A percentile compares a stretch with the other conserved stretches of the same genome.
These are phyloP conservation scores for Cisticola juncidis DNA, from an alignment of 2,113 vertebrate species.

Conservation along the genomic window DNA sequence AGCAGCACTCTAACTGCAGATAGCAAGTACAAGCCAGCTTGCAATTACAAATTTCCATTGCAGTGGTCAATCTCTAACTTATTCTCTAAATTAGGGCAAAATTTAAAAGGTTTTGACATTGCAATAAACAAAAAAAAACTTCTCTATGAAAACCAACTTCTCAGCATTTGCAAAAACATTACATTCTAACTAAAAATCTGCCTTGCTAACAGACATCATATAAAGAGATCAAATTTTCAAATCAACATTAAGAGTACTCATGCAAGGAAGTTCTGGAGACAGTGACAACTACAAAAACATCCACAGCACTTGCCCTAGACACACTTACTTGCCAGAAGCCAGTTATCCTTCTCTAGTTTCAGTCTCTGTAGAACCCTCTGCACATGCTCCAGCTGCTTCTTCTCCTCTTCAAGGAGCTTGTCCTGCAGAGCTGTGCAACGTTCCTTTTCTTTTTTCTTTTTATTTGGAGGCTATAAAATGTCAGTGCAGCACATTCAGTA, in stretches of 20 bases:
- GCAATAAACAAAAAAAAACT: background rate
- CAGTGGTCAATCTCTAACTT: background rate
- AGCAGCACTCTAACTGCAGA: background rate
- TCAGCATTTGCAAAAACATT: background rate
- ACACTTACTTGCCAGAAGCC: conserved; percentile 95
- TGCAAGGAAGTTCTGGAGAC: background rate
- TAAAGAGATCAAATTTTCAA: background rate
- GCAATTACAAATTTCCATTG: background rate
- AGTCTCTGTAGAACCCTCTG: conserved; percentile 92
- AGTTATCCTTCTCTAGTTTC: conserved; percentile 98
- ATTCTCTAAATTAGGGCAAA: background rate
- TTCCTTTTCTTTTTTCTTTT: conserved; percentile 99
- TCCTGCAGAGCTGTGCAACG: conserved; percentile 96
- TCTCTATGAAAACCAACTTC: background rate
- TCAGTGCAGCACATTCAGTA: background rate
- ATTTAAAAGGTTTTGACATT: background rate
- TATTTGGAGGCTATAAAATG: conserved; percentile 87
- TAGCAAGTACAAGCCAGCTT: background rate
- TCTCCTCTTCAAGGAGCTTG: conserved; percentile 96
- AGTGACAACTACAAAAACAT: background rate
- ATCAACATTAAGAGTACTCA: background rate
- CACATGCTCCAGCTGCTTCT: conserved; percentile 95
- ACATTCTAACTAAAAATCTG: background rate
- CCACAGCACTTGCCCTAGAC: background rate
- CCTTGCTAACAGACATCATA: background rate